phyloP scores from a whole-genome alignment of 2,113 vertebrate genomes.

The Pao palembangensis region DNA sequence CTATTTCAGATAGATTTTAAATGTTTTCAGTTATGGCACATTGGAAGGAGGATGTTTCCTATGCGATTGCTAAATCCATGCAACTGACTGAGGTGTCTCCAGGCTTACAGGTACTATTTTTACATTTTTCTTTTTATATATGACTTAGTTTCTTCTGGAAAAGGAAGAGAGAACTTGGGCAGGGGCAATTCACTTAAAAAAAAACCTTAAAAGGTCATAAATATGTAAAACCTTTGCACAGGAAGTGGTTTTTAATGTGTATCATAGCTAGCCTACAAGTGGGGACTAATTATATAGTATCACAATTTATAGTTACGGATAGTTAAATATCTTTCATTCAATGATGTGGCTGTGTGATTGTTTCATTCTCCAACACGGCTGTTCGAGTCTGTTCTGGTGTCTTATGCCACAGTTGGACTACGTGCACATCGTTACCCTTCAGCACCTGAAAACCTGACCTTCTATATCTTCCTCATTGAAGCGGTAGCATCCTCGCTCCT shows the following conservation, averaged over 20 bases:
- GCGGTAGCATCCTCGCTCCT: slow-evolving; percentile 66
- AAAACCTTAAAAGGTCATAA: background rate
- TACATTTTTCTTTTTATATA: too few relatives aligned
- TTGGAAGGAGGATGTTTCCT: slow-evolving; percentile 11
- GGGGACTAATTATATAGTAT: background rate
- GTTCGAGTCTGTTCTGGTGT: background rate
- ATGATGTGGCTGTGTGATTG: background rate
- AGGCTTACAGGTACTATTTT: too few relatives aligned
- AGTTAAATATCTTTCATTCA: background rate
- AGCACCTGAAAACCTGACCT: slow-evolving; percentile 75
- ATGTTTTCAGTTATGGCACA: slow-evolving; percentile 53
- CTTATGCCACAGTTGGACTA: background rate
- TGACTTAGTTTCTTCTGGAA: too few relatives aligned
- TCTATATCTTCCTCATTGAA: slow-evolving; percentile 76
- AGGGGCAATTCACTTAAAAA: too few relatives aligned
- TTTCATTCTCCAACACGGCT: background rate
- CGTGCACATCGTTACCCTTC: slow-evolving; percentile 13
- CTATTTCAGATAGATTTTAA: too few relatives aligned
- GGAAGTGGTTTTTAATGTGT: background rate
- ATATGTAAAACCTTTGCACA: background rate
- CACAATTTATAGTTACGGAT: background rate
- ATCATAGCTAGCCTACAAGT: background rate
- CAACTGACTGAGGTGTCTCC: too few relatives aligned
- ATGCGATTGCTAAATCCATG: too few relatives aligned
- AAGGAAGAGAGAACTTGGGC: too few relatives aligned